Evolutionary conservation across 2,797 vertebrate species (phyloP), one percentile per base, ranked within the genome.

Genomic region (Megaceryle alcyon): DNA sequence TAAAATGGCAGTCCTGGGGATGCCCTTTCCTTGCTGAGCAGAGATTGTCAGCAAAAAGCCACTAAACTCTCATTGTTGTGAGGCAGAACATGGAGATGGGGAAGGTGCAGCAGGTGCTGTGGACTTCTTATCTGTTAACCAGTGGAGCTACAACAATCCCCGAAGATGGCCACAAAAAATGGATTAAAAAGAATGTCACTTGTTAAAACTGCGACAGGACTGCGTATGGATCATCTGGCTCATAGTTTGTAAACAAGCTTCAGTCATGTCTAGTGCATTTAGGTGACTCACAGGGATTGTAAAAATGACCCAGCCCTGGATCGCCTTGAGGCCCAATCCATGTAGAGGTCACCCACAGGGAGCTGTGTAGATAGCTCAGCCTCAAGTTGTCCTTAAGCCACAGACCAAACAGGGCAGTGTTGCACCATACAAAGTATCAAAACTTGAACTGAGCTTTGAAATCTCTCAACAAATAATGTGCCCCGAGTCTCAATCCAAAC

Each of bases 61-160:
- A 16, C 19, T 54, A 37, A 12, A 12, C 12, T 60, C 10, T 57
- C 54, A 29, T 65, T 0, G 0, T 44, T 7, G 6, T 12, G 57
- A 80, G 35, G 35, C 68, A 71, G 53, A 82, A 35, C 10, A 15
- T 3, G 9, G 43, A 54, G 53, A 20, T 0, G 0, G 31, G 31
- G 39, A 82, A 76, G 11, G 39, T 60, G 64, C 60, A 87, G 31
- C 44, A 71, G 31, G 49, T 56, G 51, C 51, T 63, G 60, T 26
- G 31, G 60, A 64, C 33, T 26, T 60, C 77, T 6, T 60, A 59
- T 12, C 48, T 37, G 14, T 68, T 43, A 54, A 56, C 12, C 1
- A 4, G 4, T 41, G 22, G 35, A 84, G 33, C 54, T 65, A 61
- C 4, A 86, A 73, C 18, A 66, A 7, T 12, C 28, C 48, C 64